These are phyloP conservation scores for Cydia strobilella DNA, from an alignment of 1,140 invertebrate species.

Conservation along the genomic window DNA sequence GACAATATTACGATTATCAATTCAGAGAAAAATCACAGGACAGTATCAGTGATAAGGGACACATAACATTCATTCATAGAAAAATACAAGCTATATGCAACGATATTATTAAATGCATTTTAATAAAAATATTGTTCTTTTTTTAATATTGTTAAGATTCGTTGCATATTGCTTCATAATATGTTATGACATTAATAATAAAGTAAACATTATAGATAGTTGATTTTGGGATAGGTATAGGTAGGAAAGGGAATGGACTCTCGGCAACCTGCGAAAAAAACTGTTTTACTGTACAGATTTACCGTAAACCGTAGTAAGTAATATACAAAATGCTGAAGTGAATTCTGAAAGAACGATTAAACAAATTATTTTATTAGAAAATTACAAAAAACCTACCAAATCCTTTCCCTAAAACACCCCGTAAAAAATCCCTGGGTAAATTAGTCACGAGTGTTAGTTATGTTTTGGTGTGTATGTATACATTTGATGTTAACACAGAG, in stretches of 20 bases:
- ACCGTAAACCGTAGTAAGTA: constrained; percentile 23
- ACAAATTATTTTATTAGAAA: neutral
- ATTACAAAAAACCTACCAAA: neutral
- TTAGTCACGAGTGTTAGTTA: constrained; percentile 8
- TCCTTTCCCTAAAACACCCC: neutral
- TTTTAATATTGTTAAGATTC: neutral
- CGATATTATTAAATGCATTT: neutral
- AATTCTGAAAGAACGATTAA: neutral
- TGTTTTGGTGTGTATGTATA: neutral
- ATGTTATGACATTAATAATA: neutral
- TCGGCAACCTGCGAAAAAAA: constrained; percentile 46
- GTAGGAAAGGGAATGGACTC: constrained; percentile 35
- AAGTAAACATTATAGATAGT: constrained; percentile 20
- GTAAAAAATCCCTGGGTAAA: neutral
- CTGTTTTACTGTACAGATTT: constrained; percentile 36
- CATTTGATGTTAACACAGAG: neutral
- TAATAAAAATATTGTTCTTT: neutral
- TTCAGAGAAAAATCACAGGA: constrained; percentile 16
- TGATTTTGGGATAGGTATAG: constrained; percentile 20
- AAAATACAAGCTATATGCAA: constrained; percentile 8
- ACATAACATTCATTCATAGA: constrained; percentile 29
- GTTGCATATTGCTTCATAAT: neutral
- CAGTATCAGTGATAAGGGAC: constrained; percentile 14
- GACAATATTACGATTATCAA: neutral
- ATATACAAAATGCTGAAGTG: neutral